These are phyloP conservation scores for Corydoras sp. DNA, from an alignment of 2,113 vertebrate species.

Conservation along the genomic window DNA sequence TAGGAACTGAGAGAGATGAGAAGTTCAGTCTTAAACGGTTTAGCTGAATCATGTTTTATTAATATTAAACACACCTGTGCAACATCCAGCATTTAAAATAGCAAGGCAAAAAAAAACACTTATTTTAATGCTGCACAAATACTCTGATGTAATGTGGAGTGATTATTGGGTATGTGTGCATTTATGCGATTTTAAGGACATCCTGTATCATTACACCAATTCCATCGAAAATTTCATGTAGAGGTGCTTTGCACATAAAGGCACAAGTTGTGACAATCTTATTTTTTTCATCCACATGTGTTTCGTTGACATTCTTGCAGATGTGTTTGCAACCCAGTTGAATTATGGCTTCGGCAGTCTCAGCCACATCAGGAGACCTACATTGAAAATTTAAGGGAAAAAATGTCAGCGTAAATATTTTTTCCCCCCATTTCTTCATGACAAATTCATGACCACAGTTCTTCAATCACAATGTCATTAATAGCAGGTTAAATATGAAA, in stretches of 20 bases:
- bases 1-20: no score
- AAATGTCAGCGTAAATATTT: neutral
- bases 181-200: constrained; percentile 64
- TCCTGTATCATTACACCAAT: constrained; percentile 67
- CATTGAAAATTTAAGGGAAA: neutral
- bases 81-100: no score
- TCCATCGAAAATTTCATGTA: constrained; percentile 70
- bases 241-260: constrained; percentile 74
- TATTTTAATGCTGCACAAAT: neutral
- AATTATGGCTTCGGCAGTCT: constrained; percentile 61
- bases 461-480: no score
- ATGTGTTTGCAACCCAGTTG: constrained; percentile 69
- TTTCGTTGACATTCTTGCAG: constrained; percentile 66
- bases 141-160: neutral
- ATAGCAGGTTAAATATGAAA: no score
- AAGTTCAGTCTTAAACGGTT: no score
- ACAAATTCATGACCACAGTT: no score
- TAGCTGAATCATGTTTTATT: constrained; percentile 5
- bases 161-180: rapidly evolving
- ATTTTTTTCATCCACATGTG: constrained; percentile 67
- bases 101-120: no score
- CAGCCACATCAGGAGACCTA: constrained; percentile 70
- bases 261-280: constrained; percentile 68
- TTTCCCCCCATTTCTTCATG: no score
- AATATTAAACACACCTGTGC: no score